phyloP scores from a whole-genome alignment of 2,113 vertebrate genomes.

The Origma solitaria region DNA sequence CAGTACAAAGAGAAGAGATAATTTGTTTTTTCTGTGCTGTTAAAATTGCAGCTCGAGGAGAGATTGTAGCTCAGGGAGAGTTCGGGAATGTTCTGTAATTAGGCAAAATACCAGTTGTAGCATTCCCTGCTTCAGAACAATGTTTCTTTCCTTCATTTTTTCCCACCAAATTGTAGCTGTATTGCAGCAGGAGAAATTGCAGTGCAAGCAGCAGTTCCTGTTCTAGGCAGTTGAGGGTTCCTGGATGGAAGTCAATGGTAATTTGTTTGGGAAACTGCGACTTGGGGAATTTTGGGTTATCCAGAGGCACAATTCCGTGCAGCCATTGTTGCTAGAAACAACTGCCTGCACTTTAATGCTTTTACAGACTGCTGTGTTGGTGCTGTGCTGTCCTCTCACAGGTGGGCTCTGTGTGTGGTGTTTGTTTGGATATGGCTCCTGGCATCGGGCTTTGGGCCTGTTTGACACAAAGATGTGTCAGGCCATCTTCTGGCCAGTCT shows the following conservation, averaged over 20 bases:
- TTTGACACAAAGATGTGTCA: neutral
- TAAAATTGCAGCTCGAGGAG: neutral
- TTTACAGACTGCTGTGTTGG: neutral
- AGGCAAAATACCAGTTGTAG: neutral
- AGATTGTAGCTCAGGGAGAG: neutral
- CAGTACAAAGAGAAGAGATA: neutral
- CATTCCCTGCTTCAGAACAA: neutral
- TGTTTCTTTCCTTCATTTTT: neutral
- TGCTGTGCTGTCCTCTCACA: neutral
- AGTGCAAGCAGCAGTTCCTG: neutral
- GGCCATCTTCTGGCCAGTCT: neutral
- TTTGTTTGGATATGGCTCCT: neutral
- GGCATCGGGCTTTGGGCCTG: neutral
- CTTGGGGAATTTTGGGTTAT: neutral
- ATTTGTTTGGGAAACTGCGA: neutral
- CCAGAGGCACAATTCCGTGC: neutral
- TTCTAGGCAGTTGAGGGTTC: neutral
- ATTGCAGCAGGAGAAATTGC: neutral
- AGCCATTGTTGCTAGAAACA: neutral
- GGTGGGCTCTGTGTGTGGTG: neutral
- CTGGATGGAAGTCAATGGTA: neutral
- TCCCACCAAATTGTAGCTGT: neutral
- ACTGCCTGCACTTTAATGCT: neutral
- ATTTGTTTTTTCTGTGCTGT: neutral
- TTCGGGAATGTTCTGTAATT: neutral